phyloP scores from a whole-genome alignment of 2,797 vertebrate species.

The Xiphorhynchus erythropygius region DNA sequence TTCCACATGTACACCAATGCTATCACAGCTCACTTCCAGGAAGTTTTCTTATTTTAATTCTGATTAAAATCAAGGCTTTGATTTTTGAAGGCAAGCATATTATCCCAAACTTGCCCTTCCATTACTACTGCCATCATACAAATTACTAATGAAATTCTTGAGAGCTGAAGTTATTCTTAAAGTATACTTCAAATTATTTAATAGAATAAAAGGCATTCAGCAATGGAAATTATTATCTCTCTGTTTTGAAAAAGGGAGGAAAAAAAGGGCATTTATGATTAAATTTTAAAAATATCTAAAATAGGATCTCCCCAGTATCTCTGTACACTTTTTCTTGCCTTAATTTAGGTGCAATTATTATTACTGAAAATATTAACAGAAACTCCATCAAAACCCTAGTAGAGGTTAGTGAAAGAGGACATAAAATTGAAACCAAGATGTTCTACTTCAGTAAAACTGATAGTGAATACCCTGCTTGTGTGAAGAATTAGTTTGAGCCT shows the following conservation, averaged over 20 bases:
- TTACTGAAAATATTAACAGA: background rate
- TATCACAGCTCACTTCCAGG: background rate
- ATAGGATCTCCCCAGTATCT: background rate
- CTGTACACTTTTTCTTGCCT: background rate
- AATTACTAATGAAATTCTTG: background rate
- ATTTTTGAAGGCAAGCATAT: background rate
- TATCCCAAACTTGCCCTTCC: background rate
- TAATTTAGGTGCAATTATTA: background rate
- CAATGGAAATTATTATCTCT: background rate
- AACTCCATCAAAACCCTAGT: accelerated
- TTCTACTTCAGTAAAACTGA: background rate
- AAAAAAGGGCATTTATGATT: background rate
- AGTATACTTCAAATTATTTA: background rate
- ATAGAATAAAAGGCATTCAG: background rate
- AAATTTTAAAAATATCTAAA: background rate
- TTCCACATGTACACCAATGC: background rate
- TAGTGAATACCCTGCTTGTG: background rate
- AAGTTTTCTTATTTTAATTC: background rate
- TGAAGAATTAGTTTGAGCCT: background rate
- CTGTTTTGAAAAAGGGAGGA: background rate
- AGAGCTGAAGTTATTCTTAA: background rate
- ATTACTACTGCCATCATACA: background rate
- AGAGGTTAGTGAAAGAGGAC: background rate
- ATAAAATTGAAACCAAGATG: background rate
- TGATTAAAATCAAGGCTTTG: background rate